Evolutionary conservation across 2,797 vertebrate species (phyloP).

Genomic region (Myotis vivesi): DNA sequence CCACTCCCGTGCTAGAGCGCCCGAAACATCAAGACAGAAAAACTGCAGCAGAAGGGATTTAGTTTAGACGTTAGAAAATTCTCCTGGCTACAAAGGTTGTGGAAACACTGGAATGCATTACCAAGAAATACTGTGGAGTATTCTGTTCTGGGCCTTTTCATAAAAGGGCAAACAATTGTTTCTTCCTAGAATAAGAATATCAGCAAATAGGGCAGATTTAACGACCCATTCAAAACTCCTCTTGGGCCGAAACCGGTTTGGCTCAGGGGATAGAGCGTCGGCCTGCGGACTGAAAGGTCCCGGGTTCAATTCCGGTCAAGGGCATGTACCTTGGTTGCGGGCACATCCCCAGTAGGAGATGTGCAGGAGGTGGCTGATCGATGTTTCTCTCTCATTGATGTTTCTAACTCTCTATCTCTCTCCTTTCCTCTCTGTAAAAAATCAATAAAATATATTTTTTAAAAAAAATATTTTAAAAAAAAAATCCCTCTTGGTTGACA

Average conservation of each 20-base stretch:
- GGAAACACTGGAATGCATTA: not conserved
- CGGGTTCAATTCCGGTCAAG: too few relatives aligned
- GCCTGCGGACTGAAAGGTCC: too few relatives aligned
- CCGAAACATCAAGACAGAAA: slow-evolving; percentile 26
- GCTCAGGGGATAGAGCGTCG: too few relatives aligned
- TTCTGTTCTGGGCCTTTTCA: not conserved
- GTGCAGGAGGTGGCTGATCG: too few relatives aligned
- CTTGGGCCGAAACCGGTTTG: too few relatives aligned
- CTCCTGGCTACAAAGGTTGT: not conserved
- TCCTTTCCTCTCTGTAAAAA: too few relatives aligned
- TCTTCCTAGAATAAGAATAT: not conserved
- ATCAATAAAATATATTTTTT: too few relatives aligned
- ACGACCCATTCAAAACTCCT: not conserved
- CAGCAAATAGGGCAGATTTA: not conserved
- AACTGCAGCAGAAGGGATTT: not conserved
- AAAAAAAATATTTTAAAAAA: too few relatives aligned
- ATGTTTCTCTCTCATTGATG: too few relatives aligned
- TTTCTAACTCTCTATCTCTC: too few relatives aligned
- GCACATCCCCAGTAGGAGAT: too few relatives aligned
- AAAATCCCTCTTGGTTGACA: not conserved
- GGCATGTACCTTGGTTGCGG: too few relatives aligned
- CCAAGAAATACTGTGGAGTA: not conserved
- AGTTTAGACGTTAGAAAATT: not conserved
- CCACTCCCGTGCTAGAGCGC: not conserved
- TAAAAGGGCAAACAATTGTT: not conserved